A percentile compares a stretch with the other conserved stretches of the same genome.
These are phyloP conservation scores for Pogona vitticeps DNA, from an alignment of 2,113 vertebrate species.

Conservation along the genomic window DNA sequence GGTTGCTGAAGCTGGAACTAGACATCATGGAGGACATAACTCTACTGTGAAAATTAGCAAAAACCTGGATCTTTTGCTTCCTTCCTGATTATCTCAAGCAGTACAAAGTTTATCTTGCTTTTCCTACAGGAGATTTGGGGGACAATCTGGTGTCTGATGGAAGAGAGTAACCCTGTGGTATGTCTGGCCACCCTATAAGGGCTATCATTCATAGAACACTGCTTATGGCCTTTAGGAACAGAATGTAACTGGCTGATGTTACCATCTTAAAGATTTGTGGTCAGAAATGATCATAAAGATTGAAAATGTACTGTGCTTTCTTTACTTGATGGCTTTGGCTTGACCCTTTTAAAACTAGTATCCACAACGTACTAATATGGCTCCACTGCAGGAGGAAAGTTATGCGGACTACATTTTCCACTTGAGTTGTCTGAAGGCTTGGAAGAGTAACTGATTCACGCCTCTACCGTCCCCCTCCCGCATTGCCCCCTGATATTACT, in stretches of 20 bases:
- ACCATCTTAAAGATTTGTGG: too few species aligned
- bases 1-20: not conserved
- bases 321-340: not conserved
- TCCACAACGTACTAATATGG: not conserved
- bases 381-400: accelerated
- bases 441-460: not conserved
- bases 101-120: not conserved
- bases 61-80: not conserved
- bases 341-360: not conserved
- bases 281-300: not conserved
- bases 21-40: not conserved
- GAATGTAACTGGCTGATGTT: not conserved
- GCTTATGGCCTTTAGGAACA: too few species aligned
- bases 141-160: not conserved
- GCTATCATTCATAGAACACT: too few species aligned
- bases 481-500: not conserved
- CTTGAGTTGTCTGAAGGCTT: not conserved
- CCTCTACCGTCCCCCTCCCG: too few species aligned
- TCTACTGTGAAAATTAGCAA: constrained; percentile 15
- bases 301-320: not conserved
- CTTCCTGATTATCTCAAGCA: not conserved
- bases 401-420: not conserved
- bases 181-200: too few species aligned
- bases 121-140: not conserved
- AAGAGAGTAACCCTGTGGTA: too few species aligned